Evolutionary conservation across 23 tunicate species (phyloP), one percentile per base, ranked within the genome.

Genomic region (Trididemnum miniatum): DNA sequence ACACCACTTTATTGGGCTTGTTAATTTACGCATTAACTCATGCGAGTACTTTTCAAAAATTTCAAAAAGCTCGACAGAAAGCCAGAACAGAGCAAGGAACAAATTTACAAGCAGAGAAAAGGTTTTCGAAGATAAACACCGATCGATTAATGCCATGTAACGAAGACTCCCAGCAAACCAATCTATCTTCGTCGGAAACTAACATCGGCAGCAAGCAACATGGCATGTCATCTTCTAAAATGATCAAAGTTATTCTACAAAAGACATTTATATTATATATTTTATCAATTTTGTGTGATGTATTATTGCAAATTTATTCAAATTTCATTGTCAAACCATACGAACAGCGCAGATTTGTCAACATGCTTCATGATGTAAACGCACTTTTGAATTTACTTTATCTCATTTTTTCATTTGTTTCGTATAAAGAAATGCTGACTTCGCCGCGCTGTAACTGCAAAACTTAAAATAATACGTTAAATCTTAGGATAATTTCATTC

Each of bases 381-480:
- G 34, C 79, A 37, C 38, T 74, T 74, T 38, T 74, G 5, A 74
- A 74, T 29, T 15, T 74, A 1, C 32, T 74, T 74, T 38, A 7
- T 38, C 18, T 74, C 12, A 74, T 74, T 44, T 39, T 39, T 15
- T 38, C 59, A 7, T 74, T 74, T 39, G 60, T 25, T 9, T 1
- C 26, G 9, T 74, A 37, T 29, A 74, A 39, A 44, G 31, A 74
- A n/a, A 74, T 74, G 79, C 27, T 74, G 59, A 20, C 29, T 20
- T 74, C 79, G 4, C 79, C 79, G 9, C 15, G n/a, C n/a, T n/a
- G n/a, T n/a, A n/a, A n/a, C n/a, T n/a, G n/a, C n/a, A n/a, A n/a
- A n/a, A n/a, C n/a, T n/a, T n/a, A n/a, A n/a, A n/a, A n/a, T n/a
- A n/a, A n/a, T n/a, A n/a, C n/a, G n/a, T n/a, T n/a, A n/a, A n/a